Conservation (phyloP, 2,113 vertebrate genomes). For the Neogale vison region DNA sequence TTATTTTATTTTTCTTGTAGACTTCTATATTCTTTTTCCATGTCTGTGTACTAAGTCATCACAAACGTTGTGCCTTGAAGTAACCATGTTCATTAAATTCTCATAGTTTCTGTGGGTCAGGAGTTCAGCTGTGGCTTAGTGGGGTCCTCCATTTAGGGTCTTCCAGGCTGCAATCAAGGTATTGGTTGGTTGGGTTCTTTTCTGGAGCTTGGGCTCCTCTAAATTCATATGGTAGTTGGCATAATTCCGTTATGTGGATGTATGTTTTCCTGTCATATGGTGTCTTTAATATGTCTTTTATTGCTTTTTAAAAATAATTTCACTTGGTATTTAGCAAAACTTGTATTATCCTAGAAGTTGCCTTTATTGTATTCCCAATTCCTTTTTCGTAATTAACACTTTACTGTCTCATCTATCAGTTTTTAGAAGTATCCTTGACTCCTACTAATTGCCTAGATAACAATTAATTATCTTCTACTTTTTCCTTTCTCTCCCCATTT, state of each 20-base stretch:
- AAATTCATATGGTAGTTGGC: no score
- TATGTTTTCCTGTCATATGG: neutral
- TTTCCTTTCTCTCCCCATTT: neutral
- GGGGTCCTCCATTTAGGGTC: no score
- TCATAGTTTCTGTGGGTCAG: neutral
- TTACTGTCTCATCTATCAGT: neutral
- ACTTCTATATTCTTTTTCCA: neutral
- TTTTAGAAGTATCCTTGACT: neutral
- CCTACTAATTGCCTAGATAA: neutral
- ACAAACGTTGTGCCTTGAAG: neutral
- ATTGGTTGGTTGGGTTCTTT: neutral
- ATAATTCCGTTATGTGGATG: neutral
- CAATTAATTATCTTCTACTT: neutral
- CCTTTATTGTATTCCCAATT: neutral
- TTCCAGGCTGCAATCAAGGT: no score
- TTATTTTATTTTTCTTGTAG: neutral
- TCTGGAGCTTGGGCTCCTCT: neutral
- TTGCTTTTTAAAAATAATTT: neutral
- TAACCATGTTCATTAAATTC: neutral
- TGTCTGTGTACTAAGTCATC: neutral
- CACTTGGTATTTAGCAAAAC: neutral
- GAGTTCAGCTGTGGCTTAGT: neutral
- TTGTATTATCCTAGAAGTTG: neutral
- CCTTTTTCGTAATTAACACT: neutral
- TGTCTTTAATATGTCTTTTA: neutral